Base-by-base conservation (phyloP, 2,888 invertebrate genomes). In the Drosophila mayaguana region DNA sequence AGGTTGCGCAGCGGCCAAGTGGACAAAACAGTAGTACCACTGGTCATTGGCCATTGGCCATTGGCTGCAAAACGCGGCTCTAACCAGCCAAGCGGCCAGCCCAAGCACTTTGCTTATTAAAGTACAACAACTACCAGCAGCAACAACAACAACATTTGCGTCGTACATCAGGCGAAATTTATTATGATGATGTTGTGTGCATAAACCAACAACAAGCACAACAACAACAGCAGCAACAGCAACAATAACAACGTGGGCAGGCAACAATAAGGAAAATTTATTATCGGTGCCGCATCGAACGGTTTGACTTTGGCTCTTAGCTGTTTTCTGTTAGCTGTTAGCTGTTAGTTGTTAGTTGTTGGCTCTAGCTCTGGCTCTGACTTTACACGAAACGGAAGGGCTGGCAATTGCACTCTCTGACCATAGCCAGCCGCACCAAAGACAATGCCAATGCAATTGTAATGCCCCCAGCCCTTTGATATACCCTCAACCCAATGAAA, bases 61-160 rank as follows among this genome's bases (percentile, higher is more conserved):
- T 32, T 48, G 53, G 32, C 34, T 63, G 50, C 11, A 64, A 73
- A 55, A 43, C 56, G 76, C 42, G 66, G 66, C 79, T 65, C 72
- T 59, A 73, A 50, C 83, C 86, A 86, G 60, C 86, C 72, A 80
- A 78, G 83, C 88, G 83, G 60, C 84, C 83, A 86, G 84, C 89
- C 89, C 84, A 86, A 88, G 88, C 87, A 85, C 87, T 85, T 83
- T 83, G 81, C 89, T 85, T 85, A 88, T 88, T 88, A 81, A 85
- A 88, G 87, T 88, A 86, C 81, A 74, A 55, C 51, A 54, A 64
- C 57, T 12, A 62, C 60, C 28, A 28, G 7, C 40, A 55, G 32
- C 75, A 59, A 36, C 28, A 28, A 28, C 40, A 55, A 38, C 75
- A 59, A 36, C 70, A 61, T 40, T 64, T 69, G 55, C 71, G 71